Conservation (phyloP, 1,140 invertebrate species). For the Trichonephila clavata region DNA sequence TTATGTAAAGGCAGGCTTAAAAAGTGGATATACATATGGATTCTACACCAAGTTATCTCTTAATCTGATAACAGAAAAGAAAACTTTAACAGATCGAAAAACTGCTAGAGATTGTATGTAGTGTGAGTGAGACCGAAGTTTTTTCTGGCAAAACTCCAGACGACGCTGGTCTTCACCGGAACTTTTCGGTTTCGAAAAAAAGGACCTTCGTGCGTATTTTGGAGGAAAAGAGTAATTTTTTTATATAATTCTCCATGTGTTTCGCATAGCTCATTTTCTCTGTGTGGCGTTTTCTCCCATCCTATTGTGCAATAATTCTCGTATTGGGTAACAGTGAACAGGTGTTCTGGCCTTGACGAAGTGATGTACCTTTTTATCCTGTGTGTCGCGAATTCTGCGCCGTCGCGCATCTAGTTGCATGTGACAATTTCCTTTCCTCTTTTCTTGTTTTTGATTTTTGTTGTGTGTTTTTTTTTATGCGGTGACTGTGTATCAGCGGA, state of each 20-base stretch:
- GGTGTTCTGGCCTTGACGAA: constrained; percentile 62
- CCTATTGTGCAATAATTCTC: constrained; percentile 61
- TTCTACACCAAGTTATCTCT: background rate
- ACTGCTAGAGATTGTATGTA: background rate
- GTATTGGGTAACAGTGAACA: constrained; percentile 69
- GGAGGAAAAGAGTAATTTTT: constrained; percentile 36
- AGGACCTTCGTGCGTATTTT: background rate
- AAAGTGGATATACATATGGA: no score
- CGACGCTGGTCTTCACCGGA: constrained; percentile 42
- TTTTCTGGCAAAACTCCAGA: constrained; percentile 17
- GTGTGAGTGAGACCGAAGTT: background rate
- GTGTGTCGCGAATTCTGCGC: constrained; percentile 15
- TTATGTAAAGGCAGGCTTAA: no score
- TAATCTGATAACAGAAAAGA: background rate
- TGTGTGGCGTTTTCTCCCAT: background rate
- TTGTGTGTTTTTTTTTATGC: background rate
- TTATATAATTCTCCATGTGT: constrained; percentile 12
- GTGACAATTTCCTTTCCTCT: constrained; percentile 32
- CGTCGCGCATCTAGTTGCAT: background rate
- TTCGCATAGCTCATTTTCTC: background rate
- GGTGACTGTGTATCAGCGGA: background rate
- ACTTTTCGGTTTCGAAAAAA: constrained; percentile 51
- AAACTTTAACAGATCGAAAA: background rate
- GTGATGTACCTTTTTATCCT: constrained; percentile 64
- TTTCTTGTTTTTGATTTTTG: background rate